Conservation (phyloP, 2,888 invertebrate genomes). For the Pachydiplax longipennis region DNA sequence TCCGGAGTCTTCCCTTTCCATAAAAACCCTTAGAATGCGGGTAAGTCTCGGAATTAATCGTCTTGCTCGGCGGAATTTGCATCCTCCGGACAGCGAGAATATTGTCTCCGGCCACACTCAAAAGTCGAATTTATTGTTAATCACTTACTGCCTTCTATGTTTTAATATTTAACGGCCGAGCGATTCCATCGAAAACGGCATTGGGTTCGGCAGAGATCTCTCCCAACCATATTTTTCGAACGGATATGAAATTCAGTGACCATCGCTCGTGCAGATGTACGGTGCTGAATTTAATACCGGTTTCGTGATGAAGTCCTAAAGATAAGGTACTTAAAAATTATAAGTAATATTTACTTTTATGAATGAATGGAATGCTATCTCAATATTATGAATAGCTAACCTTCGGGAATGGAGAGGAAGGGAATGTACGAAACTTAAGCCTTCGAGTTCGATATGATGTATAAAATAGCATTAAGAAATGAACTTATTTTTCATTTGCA, state of each 20-base stretch:
- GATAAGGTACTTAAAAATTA: too few species aligned
- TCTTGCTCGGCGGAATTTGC: neutral
- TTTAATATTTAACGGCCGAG: neutral
- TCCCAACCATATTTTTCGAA: too few species aligned
- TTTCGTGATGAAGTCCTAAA: too few species aligned
- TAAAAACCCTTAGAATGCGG: neutral
- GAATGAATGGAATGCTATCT: too few species aligned
- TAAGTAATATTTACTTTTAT: too few species aligned
- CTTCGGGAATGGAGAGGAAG: too few species aligned
- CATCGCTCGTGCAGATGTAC: too few species aligned
- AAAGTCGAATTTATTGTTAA: neutral
- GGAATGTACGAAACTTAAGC: too few species aligned
- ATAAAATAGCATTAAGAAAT: neutral
- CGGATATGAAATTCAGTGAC: too few species aligned
- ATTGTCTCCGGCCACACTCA: neutral
- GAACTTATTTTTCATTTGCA: neutral
- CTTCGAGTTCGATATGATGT: neutral
- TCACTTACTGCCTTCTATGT: neutral
- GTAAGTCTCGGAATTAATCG: conserved; percentile 7
- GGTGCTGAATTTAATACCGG: too few species aligned
- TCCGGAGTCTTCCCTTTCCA: conserved; percentile 2
- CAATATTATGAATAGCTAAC: too few species aligned
- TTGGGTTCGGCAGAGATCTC: too few species aligned
- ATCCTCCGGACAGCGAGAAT: conserved; percentile 1
- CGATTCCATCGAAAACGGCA: neutral